A percentile compares a stretch with the other conserved stretches of the same genome.
Evolutionary conservation across 2,113 vertebrate species (phyloP).

Genomic region (Loxodonta africana): DNA sequence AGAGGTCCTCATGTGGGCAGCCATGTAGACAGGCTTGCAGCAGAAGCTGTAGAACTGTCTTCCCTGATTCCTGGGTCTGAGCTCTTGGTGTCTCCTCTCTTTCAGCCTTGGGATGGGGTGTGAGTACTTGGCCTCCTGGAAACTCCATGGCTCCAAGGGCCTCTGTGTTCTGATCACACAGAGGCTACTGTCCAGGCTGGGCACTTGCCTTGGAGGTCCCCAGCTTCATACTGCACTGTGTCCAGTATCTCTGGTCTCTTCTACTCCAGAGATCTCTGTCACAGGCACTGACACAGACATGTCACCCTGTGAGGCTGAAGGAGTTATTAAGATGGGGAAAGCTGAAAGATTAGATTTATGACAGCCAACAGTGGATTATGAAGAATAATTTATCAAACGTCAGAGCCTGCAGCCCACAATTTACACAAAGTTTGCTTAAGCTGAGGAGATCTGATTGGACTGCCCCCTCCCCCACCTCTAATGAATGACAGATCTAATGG

Average conservation of each 20-base stretch:
- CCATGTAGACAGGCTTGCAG: not conserved
- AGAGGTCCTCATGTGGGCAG: not conserved
- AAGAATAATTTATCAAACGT: slow-evolving; percentile 92
- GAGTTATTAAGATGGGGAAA: slow-evolving; percentile 90
- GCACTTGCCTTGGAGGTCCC: not conserved
- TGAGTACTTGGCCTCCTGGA: not conserved
- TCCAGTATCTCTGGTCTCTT: slow-evolving; percentile 11
- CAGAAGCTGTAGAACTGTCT: not conserved
- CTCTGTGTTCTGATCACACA: not conserved
- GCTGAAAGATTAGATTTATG: slow-evolving; percentile 91
- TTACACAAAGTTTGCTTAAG: slow-evolving; percentile 87
- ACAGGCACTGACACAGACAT: slow-evolving; percentile 78
- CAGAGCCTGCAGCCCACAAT: slow-evolving; percentile 88
- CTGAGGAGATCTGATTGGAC: slow-evolving; percentile 88
- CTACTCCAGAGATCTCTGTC: slow-evolving; percentile 71
- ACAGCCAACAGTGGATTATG: slow-evolving; percentile 89
- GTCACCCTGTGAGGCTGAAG: slow-evolving; percentile 76
- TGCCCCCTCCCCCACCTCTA: slow-evolving; percentile 81
- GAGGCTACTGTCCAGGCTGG: not conserved
- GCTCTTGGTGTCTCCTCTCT: not conserved
- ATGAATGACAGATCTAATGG: slow-evolving; percentile 89
- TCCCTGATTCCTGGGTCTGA: not conserved
- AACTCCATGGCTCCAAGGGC: not conserved
- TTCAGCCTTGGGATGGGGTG: not conserved
- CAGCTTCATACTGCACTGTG: not conserved